Percentiles rank a stretch among this genome's conserved stretches.
These are phyloP conservation scores for Leucophora obtusa DNA, from an alignment of 2,888 invertebrate genomes.

Conservation along the genomic window DNA sequence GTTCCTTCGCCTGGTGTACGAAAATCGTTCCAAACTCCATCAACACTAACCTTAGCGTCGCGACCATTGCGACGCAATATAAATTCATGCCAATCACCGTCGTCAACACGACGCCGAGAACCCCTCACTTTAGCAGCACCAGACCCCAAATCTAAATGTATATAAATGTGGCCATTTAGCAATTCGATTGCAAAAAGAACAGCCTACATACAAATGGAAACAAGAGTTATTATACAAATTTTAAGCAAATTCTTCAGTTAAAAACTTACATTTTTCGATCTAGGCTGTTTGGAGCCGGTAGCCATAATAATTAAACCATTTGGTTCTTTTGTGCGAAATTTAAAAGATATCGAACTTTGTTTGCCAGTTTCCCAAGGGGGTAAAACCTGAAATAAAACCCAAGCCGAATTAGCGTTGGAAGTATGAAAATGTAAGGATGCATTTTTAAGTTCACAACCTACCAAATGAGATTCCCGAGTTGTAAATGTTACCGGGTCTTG, in stretches of 20 bases:
- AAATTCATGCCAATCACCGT: slow-evolving; percentile 95
- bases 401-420: neutral
- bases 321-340: slow-evolving; percentile 96
- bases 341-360: slow-evolving; percentile 93
- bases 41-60: slow-evolving; percentile 92
- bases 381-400: slow-evolving; percentile 77
- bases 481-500: slow-evolving; percentile 95
- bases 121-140: slow-evolving; percentile 92
- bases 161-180: slow-evolving; percentile 94
- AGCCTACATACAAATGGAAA: slow-evolving; percentile 80
- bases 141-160: slow-evolving; percentile 94
- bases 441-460: slow-evolving; percentile 79
- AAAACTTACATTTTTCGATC: slow-evolving; percentile 81
- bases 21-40: slow-evolving; percentile 92
- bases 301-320: slow-evolving; percentile 96
- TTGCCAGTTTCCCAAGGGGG: slow-evolving; percentile 95
- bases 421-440: too few species aligned
- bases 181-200: slow-evolving; percentile 97
- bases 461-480: slow-evolving; percentile 93
- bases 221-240: neutral
- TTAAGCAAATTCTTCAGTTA: neutral
- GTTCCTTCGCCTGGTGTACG: slow-evolving; percentile 93
- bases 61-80: slow-evolving; percentile 89
- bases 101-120: slow-evolving; percentile 90
- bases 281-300: slow-evolving; percentile 87